These are phyloP conservation scores for Cichlasoma orientale DNA, from an alignment of 2,797 vertebrate genomes.

Conservation along the genomic window DNA sequence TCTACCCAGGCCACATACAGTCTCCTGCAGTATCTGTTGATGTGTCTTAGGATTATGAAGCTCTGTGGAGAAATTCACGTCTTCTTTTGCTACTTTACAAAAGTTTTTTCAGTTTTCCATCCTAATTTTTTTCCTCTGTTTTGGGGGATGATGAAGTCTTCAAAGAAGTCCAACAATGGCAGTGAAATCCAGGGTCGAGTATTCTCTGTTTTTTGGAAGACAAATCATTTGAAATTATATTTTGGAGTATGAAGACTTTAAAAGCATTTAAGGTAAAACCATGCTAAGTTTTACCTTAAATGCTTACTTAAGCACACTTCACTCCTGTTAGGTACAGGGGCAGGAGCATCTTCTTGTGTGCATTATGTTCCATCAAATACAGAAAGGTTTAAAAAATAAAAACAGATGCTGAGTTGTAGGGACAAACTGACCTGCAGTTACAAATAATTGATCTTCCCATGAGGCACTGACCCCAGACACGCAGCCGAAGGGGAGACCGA, in stretches of 20 bases:
- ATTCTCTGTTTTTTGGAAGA: neutral
- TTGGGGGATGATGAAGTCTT: neutral
- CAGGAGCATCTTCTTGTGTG: neutral
- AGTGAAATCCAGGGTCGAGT: neutral
- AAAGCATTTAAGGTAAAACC: too few relatives aligned
- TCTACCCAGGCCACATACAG: constrained; percentile 21
- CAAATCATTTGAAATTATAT: neutral
- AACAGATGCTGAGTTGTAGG: neutral
- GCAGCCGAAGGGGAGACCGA: constrained; percentile 22
- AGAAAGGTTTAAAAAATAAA: neutral
- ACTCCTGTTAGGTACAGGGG: neutral
- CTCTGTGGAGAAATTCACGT: too few relatives aligned
- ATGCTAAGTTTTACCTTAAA: neutral
- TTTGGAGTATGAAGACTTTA: neutral
- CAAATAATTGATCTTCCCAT: constrained; percentile 28
- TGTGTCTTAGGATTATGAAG: too few relatives aligned
- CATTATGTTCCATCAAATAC: neutral
- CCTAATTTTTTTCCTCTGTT: neutral
- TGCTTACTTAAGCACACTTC: neutral
- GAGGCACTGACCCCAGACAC: constrained; percentile 33
- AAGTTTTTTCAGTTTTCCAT: too few relatives aligned
- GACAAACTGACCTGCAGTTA: constrained; percentile 1
- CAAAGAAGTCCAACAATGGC: neutral
- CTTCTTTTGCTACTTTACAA: too few relatives aligned
- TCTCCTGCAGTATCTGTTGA: constrained; percentile 8